phyloP scores from a whole-genome alignment of 2,113 vertebrate genomes.

The Tenebrosternarchus preto region DNA sequence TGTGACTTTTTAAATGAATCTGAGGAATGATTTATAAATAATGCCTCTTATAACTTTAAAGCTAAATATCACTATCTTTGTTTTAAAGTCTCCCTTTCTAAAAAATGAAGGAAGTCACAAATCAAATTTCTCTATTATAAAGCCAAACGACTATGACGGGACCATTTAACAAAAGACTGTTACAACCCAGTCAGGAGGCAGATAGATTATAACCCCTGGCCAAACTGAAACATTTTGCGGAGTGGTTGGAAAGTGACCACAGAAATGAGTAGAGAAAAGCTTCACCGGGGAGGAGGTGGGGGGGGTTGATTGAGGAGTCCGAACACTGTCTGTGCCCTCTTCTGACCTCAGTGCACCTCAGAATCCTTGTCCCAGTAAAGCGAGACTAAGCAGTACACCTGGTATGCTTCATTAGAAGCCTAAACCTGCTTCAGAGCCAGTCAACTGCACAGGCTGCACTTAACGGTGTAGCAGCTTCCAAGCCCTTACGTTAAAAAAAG shows the following conservation, averaged over 20 bases:
- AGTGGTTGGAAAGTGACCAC: neutral
- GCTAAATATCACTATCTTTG: neutral
- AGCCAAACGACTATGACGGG: neutral
- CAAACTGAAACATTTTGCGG: neutral
- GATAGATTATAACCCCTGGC: constrained; percentile 10
- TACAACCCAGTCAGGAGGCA: neutral
- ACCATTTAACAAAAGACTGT: constrained; percentile 3
- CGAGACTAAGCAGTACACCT: constrained; percentile 5
- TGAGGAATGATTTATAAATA: neutral
- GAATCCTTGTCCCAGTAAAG: neutral
- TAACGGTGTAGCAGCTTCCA: constrained; percentile 4
- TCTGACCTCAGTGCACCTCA: neutral
- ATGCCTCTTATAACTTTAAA: neutral
- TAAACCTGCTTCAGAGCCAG: constrained; percentile 27
- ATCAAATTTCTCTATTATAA: neutral
- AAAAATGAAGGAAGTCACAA: neutral
- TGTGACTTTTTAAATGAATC: neutral
- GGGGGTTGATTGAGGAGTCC: too few relatives aligned
- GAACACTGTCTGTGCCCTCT: neutral
- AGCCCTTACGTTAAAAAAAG: constrained; percentile 5
- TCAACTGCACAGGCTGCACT: neutral
- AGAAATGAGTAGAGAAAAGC: neutral
- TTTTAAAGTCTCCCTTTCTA: neutral
- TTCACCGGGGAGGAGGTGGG: neutral
- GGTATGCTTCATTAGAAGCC: constrained; percentile 18